A percentile compares a stretch with the other conserved stretches of the same genome.
Evolutionary conservation across 2,888 invertebrate species (phyloP).

Genomic region (Polylopha cassiicola): DNA sequence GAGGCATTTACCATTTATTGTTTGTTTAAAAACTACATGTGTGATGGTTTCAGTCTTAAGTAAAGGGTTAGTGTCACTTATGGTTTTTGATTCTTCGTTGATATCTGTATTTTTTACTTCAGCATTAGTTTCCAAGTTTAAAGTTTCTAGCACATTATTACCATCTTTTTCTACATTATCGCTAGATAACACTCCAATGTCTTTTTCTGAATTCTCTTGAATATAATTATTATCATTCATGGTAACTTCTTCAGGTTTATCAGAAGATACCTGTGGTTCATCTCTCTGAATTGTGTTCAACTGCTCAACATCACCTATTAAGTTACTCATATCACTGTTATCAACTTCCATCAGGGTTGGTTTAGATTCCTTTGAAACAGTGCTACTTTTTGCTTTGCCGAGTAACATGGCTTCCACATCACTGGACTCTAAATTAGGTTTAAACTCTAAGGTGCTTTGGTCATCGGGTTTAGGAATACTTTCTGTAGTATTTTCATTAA

Average conservation of each 20-base stretch:
- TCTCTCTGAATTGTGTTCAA: slow-evolving; percentile 35
- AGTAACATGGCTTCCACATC: slow-evolving; percentile 71
- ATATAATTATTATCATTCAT: slow-evolving; percentile 41
- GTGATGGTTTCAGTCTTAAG: slow-evolving; percentile 38
- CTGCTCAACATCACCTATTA: slow-evolving; percentile 46
- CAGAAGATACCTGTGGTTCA: too few relatives aligned
- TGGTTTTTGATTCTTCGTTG: slow-evolving; percentile 6
- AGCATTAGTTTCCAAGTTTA: slow-evolving; percentile 1
- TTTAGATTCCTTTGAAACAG: slow-evolving; percentile 31
- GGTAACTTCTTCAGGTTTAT: slow-evolving; percentile 28
- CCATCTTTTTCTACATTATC: too few relatives aligned
- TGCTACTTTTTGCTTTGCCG: slow-evolving; percentile 49
- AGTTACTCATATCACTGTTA: slow-evolving; percentile 39
- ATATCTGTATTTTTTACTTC: slow-evolving; percentile 27
- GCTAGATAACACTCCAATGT: too few relatives aligned
- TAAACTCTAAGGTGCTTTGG: slow-evolving; percentile 43
- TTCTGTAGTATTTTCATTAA: slow-evolving; percentile 46
- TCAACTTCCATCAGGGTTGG: slow-evolving; percentile 52
- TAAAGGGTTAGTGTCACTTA: slow-evolving; percentile 18
- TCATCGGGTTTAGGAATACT: slow-evolving; percentile 33
- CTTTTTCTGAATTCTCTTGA: slow-evolving; percentile 59
- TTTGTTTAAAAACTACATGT: slow-evolving; percentile 63
- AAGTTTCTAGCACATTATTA: not conserved
- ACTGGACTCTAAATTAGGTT: slow-evolving; percentile 56
- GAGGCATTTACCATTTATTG: slow-evolving; percentile 47